Evolutionary conservation across 1,140 invertebrate genomes (phyloP), one percentile per base, ranked within the genome.

Genomic region (Philopotamus ludificatus): DNA sequence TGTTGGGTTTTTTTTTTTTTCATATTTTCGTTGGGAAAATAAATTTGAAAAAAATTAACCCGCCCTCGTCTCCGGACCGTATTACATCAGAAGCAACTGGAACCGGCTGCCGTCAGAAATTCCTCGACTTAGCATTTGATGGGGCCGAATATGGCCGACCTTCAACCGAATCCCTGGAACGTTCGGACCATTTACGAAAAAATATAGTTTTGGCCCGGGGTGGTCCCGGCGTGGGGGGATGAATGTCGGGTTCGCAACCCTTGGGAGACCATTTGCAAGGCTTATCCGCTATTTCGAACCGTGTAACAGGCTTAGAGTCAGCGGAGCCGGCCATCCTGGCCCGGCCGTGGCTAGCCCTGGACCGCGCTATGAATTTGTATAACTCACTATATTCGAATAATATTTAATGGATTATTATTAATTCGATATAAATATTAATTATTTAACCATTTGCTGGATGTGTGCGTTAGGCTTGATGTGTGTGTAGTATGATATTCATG

Each of bases 261-360:
- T 22, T 45, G 54, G 55, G 55, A 60, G 64, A 47, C 64, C 58
- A 66, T 66, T 34, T 66, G 64, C 64, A 53, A 61, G 64, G 64
- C 64, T 66, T 66, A 66, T 66, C 64, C 64, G 55, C 20, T 60
- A 60, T 49, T 66, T 45, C 57, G 39, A 55, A 53, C 45, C 64
- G 57, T 66, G 49, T 66, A 66, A 66, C 64, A 8, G 64, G 64
- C 64, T 66, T 66, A 66, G 25, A n/a, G n/a, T n/a, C n/a, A 49
- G 28, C 47, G 21, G 23, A 23, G 23, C 23, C 22, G 25, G 4
- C 21, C 12, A 10, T 53, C 21, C 15, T 53, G 12, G 3, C 50
- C 44, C 4, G 18, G 44, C 8, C 4, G 10, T 20, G 15, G 10
- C 28, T 12, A 12, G 4, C 28, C 12, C 12, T 12, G 28, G 28